These are phyloP conservation scores for Odontesthes bonariensis DNA, from an alignment of 2,113 vertebrate genomes.

Conservation along the genomic window DNA sequence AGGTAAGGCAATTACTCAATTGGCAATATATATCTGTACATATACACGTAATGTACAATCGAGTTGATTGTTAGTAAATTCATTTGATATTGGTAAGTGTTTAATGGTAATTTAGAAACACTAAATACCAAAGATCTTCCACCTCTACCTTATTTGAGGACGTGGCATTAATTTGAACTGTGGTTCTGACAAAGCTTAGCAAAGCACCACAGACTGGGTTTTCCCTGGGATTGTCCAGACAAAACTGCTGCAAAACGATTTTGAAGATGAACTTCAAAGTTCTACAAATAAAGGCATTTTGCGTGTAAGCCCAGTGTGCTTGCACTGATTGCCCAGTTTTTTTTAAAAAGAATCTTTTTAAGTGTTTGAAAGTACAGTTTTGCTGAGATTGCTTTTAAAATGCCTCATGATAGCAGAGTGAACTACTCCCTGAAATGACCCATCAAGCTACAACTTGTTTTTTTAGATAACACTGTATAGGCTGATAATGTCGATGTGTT, in stretches of 20 bases:
- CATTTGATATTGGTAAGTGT: no score
- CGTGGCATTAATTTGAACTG: no score
- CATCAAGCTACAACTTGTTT: constrained; percentile 32
- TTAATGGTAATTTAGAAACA: no score
- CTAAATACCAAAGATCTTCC: no score
- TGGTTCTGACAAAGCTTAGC: no score
- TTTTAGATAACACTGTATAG: constrained; percentile 26
- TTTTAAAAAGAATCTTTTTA: constrained; percentile 16
- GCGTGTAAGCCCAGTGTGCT: neutral
- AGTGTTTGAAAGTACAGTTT: neutral
- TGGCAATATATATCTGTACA: no score
- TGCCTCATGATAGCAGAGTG: neutral
- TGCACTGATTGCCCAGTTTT: constrained; percentile 14
- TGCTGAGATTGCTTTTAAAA: constrained; percentile 28
- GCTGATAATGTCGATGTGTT: neutral
- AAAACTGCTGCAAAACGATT: neutral
- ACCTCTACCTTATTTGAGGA: no score
- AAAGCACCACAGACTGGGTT: neutral
- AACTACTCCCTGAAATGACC: constrained; percentile 34
- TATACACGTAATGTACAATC: no score
- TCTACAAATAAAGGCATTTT: neutral
- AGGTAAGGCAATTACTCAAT: constrained; percentile 80
- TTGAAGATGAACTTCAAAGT: neutral
- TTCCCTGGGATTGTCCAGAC: neutral
- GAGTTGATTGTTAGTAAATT: no score